These are phyloP conservation scores for Philopotamus ludificatus DNA, from an alignment of 1,140 invertebrate genomes.

Conservation along the genomic window DNA sequence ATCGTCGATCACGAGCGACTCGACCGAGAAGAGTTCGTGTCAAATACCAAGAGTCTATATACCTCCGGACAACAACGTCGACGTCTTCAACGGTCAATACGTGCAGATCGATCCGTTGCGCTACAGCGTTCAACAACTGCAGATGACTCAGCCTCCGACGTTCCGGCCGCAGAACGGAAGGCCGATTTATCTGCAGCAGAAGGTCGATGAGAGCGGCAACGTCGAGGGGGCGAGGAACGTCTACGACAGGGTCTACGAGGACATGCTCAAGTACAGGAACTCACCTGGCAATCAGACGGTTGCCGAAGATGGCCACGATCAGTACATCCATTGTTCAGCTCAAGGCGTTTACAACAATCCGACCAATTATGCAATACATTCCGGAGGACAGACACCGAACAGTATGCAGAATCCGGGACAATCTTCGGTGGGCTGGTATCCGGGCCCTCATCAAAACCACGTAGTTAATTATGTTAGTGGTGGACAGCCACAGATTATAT, in stretches of 20 bases:
- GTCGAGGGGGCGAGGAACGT: constrained; percentile 9
- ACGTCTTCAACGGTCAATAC: constrained; percentile 32
- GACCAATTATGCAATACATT: constrained; percentile 11
- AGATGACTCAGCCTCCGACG: constrained; percentile 1
- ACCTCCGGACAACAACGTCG: constrained; percentile 19
- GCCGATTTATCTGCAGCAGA: constrained; percentile 18
- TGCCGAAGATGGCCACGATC: constrained; percentile 16
- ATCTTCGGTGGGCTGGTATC: constrained; percentile 13
- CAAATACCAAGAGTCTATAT: constrained; percentile 24
- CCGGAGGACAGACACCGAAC: neutral
- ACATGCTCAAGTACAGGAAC: constrained; percentile 38
- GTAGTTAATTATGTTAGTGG: constrained; percentile 24
- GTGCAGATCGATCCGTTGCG: constrained; percentile 35
- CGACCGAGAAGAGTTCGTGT: constrained; percentile 1
- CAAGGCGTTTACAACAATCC: constrained; percentile 33
- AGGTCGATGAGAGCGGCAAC: constrained; percentile 2
- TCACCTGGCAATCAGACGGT: constrained; percentile 28
- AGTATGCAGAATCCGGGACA: constrained; percentile 14
- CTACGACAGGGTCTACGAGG: constrained; percentile 38
- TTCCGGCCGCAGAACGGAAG: constrained; percentile 9
- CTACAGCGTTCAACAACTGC: constrained; percentile 27
- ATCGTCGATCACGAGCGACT: constrained; percentile 1
- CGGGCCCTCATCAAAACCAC: constrained; percentile 19
- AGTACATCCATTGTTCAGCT: constrained; percentile 29
- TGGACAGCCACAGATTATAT: constrained; percentile 25